Evolutionary conservation across 2,888 invertebrate species (phyloP), one percentile per base, ranked within the genome.

Genomic region (Clunio marinus): DNA sequence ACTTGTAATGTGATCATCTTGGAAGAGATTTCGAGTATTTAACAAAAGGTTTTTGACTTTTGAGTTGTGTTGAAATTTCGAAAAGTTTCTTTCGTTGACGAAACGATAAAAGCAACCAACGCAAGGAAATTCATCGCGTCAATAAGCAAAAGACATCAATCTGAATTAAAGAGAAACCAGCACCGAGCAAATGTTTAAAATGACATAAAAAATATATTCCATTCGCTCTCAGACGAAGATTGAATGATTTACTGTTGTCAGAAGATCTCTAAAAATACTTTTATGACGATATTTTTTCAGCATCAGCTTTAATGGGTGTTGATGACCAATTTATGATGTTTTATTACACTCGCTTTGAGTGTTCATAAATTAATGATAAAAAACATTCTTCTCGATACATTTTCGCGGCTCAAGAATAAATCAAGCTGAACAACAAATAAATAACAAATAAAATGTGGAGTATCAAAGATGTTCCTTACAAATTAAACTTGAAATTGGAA

Each of bases 241-340:
- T 63, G 63, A 63, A 63, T 63, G 63, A 63, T 63, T 63, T 63
- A 63, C 41, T 45, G 63, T 63, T 63, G 63, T 63, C 63, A 63
- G 63, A 32, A 41, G 10, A 10, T n/a, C 35, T 63, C 63, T 63
- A 63, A 63, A 63, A 63, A 63, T 63, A 63, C 2, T 27, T 25
- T 63, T 25, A 41, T 63, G 63, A 63, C 35, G 63, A 24, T 22
- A 62, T 45, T 27, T 15, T n/a, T 35, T 17, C 17, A 60, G 35
- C n/a, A 22, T 10, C 1, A 10, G 4, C 35, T 63, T 63, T 32
- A 63, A 63, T 63, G 63, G 45, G 63, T 63, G 63, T 63, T 63
- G 63, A 63, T 63, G 63, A 63, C 63, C 63, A 63, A 63, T 63
- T 63, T 63, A 63, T 63, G 63, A 63, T 63, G 63, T 35, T 63